Base-by-base conservation (phyloP, 2,797 vertebrate genomes). In the Potorous gilbertii region DNA sequence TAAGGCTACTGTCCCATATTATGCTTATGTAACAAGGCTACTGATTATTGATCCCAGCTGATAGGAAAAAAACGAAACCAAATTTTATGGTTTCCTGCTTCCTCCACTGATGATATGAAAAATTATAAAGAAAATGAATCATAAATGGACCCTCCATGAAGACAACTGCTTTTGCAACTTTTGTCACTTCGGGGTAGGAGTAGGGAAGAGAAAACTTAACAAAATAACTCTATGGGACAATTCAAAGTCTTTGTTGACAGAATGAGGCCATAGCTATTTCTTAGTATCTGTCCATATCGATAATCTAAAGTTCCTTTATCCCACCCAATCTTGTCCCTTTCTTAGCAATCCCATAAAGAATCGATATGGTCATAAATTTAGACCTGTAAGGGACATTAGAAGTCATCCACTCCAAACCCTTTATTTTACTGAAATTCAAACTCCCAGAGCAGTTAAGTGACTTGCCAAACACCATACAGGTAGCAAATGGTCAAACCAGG, bases 311-410 rank as follows among this genome's bases (percentile, higher is more conserved):
- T 12, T 91, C 46, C 92, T 94, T 81, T 14, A 92, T 93, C 40
- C 94, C 94, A 96, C 11, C 11, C 21, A 90, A n/a, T 62, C 24
- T 21, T 62, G 46, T 74, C 10, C 50, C 29, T 90, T 50, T 11
- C 34, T 56, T 55, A 93, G 56, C 34, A 92, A 56, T 54, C 74
- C 52, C 94, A 96, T 95, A 21, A 46, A 54, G 16, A n/a, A 8
- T 1, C 57, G 90, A 56, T 74, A 34, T 89, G 55, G 18, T 74
- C n/a, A 74, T 21, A 74, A n/a, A 40, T 74, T 74, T 40, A 74
- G 66, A 74, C 34, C n/a, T 40, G 0, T 31, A 66, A n/a, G 34
- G 14, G 66, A 21, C 16, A 74, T 74, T n/a, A 74, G n/a, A 40
- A 16, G n/a, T 24, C n/a, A 81, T 24, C 18, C 24, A 24, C 2